phyloP scores from a whole-genome alignment of 2,888 invertebrate genomes.

The Oxycera nigricornis region DNA sequence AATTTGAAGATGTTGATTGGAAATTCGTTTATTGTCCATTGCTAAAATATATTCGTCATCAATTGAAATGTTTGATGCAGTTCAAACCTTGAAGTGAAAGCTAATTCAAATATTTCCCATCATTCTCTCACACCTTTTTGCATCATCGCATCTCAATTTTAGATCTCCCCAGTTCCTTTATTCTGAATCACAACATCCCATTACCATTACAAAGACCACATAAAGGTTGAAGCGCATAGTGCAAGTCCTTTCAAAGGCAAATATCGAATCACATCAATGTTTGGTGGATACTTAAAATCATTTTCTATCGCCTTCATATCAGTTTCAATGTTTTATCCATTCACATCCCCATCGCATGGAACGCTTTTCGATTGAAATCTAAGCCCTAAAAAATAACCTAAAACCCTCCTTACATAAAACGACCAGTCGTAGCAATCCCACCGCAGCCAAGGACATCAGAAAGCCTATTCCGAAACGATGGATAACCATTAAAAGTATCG shows the following conservation, averaged over 20 bases:
- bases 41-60: no score
- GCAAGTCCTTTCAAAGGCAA: slow-evolving; percentile 2
- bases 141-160: no score
- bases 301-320: slow-evolving; percentile 21
- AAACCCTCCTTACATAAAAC: slow-evolving; percentile 10
- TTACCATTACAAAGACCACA: slow-evolving; percentile 3
- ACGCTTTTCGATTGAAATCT: slow-evolving; percentile 26
- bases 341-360: slow-evolving; percentile 7
- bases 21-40: no score
- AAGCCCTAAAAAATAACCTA: slow-evolving; percentile 30
- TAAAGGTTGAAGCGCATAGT: not conserved
- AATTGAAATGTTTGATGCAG: no score
- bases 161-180: no score
- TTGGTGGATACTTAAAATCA: slow-evolving; percentile 31
- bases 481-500: slow-evolving; percentile 43
- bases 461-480: slow-evolving; percentile 39
- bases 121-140: no score
- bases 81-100: no score
- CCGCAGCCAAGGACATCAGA: slow-evolving; percentile 7
- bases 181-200: not conserved
- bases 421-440: slow-evolving; percentile 18
- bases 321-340: slow-evolving; percentile 23
- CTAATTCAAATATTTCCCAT: no score
- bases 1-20: no score
- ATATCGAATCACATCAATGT: slow-evolving; percentile 16